These are phyloP conservation scores for Hermatobates lingyangjiaoensis DNA, from an alignment of 1,140 invertebrate genomes.

Conservation along the genomic window DNA sequence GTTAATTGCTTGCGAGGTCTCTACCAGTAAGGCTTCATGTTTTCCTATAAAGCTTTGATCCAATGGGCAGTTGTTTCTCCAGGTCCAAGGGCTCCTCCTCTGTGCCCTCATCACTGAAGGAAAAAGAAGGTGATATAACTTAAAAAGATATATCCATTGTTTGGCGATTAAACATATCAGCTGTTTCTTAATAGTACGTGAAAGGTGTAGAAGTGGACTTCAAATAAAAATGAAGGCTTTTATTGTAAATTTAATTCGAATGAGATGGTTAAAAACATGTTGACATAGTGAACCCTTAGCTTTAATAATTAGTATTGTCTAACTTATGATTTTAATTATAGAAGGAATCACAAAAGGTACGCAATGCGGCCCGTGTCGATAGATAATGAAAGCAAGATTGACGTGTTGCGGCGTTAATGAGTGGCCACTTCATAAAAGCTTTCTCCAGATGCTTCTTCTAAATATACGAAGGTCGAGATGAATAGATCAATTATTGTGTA, in stretches of 20 bases:
- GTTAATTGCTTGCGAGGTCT: not conserved
- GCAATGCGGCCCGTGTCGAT: no score
- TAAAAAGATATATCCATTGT: not conserved
- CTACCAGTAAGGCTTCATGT: constrained; percentile 1
- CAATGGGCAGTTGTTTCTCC: constrained; percentile 18
- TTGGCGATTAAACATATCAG: not conserved
- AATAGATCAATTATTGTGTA: no score
- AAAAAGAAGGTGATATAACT: constrained; percentile 9
- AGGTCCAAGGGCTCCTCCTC: constrained; percentile 15
- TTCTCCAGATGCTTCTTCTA: no score
- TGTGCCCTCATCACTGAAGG: constrained; percentile 11
- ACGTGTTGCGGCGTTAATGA: no score
- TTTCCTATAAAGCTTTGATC: constrained; percentile 2
- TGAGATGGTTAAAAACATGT: not conserved
- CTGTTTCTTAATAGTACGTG: constrained; percentile 1
- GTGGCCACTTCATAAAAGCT: no score
- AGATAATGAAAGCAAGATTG: no score
- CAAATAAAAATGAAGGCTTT: not conserved
- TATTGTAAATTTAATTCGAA: not conserved
- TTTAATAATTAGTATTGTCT: no score
- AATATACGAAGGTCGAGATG: no score
- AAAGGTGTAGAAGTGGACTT: not conserved
- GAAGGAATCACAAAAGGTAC: no score
- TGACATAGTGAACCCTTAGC: not conserved
- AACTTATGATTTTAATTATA: no score